phyloP scores from a whole-genome alignment of 2,113 vertebrate genomes.

The Nycticorax nycticorax region DNA sequence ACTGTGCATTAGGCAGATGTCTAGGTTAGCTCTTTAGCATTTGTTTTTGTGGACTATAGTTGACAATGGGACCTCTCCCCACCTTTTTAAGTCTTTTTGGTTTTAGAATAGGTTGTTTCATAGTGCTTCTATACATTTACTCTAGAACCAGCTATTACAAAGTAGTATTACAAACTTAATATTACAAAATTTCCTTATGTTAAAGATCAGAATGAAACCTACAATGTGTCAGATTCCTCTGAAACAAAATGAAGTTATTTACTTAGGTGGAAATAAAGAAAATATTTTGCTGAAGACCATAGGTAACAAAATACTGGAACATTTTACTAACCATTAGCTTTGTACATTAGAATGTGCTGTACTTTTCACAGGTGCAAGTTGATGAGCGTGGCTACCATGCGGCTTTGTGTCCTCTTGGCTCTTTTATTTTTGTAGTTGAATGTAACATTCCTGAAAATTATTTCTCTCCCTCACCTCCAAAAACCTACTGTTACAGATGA shows the following conservation, averaged over 20 bases:
- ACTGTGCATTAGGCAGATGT: neutral
- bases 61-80: neutral
- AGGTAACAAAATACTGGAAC: neutral
- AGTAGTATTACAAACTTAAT: neutral
- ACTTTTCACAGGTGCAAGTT: neutral
- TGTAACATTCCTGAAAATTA: neutral
- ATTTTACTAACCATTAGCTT: neutral
- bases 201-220: neutral
- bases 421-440: neutral
- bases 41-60: neutral
- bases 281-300: neutral
- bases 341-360: neutral
- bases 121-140: neutral
- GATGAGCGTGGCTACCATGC: fast-evolving
- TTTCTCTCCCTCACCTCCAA: neutral
- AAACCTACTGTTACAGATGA: neutral
- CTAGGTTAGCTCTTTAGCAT: neutral
- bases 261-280: neutral
- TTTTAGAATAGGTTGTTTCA: neutral
- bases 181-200: neutral
- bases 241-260: neutral
- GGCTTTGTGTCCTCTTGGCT: neutral
- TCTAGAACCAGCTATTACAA: neutral
- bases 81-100: neutral
- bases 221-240: neutral